These are phyloP conservation scores for Corythornis cristatus DNA, from an alignment of 2,113 vertebrate genomes.

Conservation along the genomic window DNA sequence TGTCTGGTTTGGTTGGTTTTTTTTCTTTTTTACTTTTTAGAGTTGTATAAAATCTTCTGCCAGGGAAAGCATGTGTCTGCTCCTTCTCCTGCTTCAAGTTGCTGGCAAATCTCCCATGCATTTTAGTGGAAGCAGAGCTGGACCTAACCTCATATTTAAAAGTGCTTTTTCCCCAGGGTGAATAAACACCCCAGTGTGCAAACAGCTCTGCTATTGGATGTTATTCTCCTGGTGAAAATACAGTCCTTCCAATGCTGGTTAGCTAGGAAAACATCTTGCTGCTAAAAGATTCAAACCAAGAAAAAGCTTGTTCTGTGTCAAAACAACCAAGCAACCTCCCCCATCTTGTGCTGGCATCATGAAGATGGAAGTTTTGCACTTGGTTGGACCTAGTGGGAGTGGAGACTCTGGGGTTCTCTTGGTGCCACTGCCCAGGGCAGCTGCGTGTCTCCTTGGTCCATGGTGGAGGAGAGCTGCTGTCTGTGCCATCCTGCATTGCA, in stretches of 20 bases:
- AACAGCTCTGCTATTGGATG: not conserved
- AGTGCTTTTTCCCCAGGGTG: not conserved
- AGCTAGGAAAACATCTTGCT: not conserved
- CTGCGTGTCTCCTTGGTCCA: not conserved
- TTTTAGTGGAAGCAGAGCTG: constrained; percentile 24
- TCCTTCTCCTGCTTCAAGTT: constrained; percentile 9
- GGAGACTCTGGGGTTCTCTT: not conserved
- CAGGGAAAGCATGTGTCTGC: not conserved
- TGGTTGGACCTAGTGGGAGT: not conserved
- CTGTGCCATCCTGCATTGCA: not conserved
- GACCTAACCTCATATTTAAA: constrained; percentile 1
- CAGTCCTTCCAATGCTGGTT: not conserved
- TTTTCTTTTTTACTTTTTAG: not conserved
- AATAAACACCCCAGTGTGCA: not conserved
- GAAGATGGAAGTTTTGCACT: not conserved
- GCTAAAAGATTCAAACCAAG: constrained; percentile 19
- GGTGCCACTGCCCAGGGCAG: not conserved
- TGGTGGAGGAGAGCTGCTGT: not conserved
- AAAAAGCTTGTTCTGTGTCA: constrained; percentile 1
- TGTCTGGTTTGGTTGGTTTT: too few relatives aligned
- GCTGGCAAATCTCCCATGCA: not conserved
- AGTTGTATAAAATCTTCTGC: not conserved
- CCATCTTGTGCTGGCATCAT: not conserved
- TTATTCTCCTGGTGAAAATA: constrained; percentile 25
- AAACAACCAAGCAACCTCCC: not conserved